These are phyloP conservation scores for Myotis lucifugus DNA, from an alignment of 2,113 vertebrate genomes.

Conservation along the genomic window DNA sequence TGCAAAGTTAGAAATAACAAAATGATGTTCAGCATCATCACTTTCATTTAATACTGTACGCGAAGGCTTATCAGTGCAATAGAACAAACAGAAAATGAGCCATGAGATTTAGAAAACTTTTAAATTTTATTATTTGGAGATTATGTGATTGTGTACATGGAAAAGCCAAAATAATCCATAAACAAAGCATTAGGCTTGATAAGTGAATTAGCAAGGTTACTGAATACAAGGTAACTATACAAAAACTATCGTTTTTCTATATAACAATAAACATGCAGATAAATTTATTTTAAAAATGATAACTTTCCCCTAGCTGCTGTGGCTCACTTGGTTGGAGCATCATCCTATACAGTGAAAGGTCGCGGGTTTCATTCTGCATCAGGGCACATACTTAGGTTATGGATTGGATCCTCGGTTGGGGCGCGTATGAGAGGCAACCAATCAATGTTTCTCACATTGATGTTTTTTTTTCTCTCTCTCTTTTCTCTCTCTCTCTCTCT, in stretches of 20 bases:
- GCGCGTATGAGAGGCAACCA: no score
- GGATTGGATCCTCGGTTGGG: no score
- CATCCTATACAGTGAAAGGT: no score
- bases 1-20: not conserved
- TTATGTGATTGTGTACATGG: not conserved
- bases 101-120: not conserved
- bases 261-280: not conserved
- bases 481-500: no score
- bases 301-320: not conserved
- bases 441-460: no score
- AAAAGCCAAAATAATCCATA: conserved; percentile 6
- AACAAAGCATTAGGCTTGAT: not conserved
- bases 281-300: not conserved
- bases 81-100: not conserved
- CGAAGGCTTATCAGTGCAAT: not conserved
- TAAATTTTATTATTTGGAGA: not conserved
- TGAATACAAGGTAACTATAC: not conserved
- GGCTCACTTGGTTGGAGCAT: no score
- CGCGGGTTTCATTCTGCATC: no score
- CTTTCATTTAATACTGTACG: not conserved
- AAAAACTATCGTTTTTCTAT: not conserved
- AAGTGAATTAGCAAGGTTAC: not conserved
- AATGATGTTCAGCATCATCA: not conserved
- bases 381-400: no score
- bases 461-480: no score